Conservation (phyloP, 2,797 vertebrate species). For the Acipenser ruthenus region DNA sequence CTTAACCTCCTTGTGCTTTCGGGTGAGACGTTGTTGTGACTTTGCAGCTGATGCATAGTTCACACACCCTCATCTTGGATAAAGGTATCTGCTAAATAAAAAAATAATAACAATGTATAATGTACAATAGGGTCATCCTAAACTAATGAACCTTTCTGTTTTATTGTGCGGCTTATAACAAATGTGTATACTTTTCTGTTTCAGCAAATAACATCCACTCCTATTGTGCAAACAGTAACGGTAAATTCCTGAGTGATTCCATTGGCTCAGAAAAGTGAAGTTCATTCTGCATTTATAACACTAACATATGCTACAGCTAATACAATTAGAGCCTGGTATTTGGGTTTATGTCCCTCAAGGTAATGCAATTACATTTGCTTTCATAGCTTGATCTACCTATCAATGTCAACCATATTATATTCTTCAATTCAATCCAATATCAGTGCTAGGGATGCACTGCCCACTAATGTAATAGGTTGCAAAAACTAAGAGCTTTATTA, state of each 20-base stretch:
- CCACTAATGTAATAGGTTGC: slow-evolving; percentile 47
- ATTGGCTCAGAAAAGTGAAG: slow-evolving; percentile 24
- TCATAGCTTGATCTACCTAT: slow-evolving; percentile 47
- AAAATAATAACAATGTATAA: slow-evolving; percentile 13
- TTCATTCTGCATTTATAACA: slow-evolving; percentile 41
- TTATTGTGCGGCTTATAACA: slow-evolving; percentile 25
- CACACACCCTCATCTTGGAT: too few relatives aligned
- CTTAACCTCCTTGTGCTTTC: too few relatives aligned
- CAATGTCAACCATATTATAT: slow-evolving; percentile 53
- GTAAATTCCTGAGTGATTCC: slow-evolving; percentile 26
- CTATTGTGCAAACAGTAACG: slow-evolving; percentile 23
- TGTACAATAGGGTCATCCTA: slow-evolving; percentile 43
- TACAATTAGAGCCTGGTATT: slow-evolving; percentile 38
- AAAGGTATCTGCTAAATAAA: too few relatives aligned
- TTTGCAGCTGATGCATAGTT: too few relatives aligned
- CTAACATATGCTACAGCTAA: slow-evolving; percentile 46
- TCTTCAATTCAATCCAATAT: slow-evolving; percentile 27
- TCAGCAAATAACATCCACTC: neutral
- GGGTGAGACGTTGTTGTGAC: too few relatives aligned
- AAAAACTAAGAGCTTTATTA: slow-evolving; percentile 61
- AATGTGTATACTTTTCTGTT: too few relatives aligned
- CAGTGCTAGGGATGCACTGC: slow-evolving; percentile 21
- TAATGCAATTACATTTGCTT: slow-evolving; percentile 49
- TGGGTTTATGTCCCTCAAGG: slow-evolving; percentile 41
- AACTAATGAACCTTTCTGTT: slow-evolving; percentile 41